Percentiles rank a stretch among this genome's conserved stretches.
These are phyloP conservation scores for Erannis defoliaria DNA, from an alignment of 2,888 invertebrate species.

Conservation along the genomic window DNA sequence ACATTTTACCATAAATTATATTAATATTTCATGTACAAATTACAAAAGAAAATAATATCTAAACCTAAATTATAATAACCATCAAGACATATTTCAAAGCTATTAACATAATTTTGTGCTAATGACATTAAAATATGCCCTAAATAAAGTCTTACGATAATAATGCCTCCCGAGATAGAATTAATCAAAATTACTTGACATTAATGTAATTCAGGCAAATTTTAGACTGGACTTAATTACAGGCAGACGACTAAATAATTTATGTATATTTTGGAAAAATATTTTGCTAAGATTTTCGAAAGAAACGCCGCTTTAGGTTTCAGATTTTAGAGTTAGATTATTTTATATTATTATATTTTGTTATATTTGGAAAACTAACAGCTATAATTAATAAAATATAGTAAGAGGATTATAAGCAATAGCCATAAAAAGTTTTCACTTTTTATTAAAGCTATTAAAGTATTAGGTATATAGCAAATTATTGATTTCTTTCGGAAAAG, in stretches of 20 bases:
- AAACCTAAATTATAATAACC: neutral
- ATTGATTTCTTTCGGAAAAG: neutral
- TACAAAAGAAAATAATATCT: neutral
- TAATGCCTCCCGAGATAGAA: neutral
- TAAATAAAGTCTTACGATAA: slow-evolving; percentile 1
- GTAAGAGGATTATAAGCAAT: no score
- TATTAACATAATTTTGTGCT: slow-evolving; percentile 24
- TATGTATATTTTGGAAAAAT: neutral
- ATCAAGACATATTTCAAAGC: neutral
- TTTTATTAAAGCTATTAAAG: no score
- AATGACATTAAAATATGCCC: slow-evolving; percentile 1
- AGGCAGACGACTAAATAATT: neutral
- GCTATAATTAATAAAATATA: neutral
- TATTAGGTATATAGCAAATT: neutral
- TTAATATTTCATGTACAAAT: no score
- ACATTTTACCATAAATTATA: no score
- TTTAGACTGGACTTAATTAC: neutral
- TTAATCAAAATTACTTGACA: slow-evolving; percentile 1
- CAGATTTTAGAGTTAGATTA: no score
- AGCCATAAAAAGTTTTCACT: no score
- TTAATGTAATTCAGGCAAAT: neutral
- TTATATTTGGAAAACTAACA: no score
- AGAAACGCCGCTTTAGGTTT: neutral
- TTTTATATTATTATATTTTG: no score
- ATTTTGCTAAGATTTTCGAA: neutral